A percentile compares a stretch with the other conserved stretches of the same genome.
These are phyloP conservation scores for Enteromius mattozi DNA, from an alignment of 2,797 vertebrate species.

Conservation along the genomic window DNA sequence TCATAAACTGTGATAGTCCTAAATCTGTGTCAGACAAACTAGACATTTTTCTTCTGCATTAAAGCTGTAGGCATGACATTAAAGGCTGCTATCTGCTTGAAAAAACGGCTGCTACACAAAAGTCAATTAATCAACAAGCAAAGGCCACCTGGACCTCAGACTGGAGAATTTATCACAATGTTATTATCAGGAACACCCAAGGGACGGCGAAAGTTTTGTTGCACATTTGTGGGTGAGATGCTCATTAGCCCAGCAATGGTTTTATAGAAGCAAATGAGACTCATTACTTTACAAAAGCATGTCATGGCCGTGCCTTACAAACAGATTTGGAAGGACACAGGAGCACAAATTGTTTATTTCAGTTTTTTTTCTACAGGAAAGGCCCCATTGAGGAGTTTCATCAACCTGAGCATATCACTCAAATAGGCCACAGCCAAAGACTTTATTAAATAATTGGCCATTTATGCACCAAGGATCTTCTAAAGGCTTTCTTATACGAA, in stretches of 20 bases:
- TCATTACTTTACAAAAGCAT: conserved; percentile 68
- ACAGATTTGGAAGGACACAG: conserved; percentile 55
- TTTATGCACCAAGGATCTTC: conserved; percentile 34
- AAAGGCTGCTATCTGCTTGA: conserved; percentile 67
- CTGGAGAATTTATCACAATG: conserved; percentile 68
- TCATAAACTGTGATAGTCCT: conserved; percentile 14
- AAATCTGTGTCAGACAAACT: conserved; percentile 28
- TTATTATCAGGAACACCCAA: conserved; percentile 69
- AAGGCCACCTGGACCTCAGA: conserved; percentile 74
- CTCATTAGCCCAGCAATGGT: conserved; percentile 70
- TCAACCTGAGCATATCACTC: conserved; percentile 27
- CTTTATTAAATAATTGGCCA: conserved; percentile 33
- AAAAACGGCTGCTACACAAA: conserved; percentile 72
- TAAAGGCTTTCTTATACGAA: conserved; percentile 31
- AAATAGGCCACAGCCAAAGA: conserved; percentile 13
- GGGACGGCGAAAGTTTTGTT: conserved; percentile 64
- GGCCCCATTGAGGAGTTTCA: conserved; percentile 34
- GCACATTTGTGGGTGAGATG: conserved; percentile 68
- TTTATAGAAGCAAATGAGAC: conserved; percentile 66
- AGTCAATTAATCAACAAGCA: conserved; percentile 75
- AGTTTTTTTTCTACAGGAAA: conserved; percentile 23
- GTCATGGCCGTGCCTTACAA: conserved; percentile 63
- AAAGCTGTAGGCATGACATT: conserved; percentile 68
- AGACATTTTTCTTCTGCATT: conserved; percentile 60
- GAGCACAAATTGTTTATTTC: conserved; percentile 42